Evolutionary conservation across 2,888 invertebrate genomes (phyloP).

Genomic region (Pristionchus fissidentatus): DNA sequence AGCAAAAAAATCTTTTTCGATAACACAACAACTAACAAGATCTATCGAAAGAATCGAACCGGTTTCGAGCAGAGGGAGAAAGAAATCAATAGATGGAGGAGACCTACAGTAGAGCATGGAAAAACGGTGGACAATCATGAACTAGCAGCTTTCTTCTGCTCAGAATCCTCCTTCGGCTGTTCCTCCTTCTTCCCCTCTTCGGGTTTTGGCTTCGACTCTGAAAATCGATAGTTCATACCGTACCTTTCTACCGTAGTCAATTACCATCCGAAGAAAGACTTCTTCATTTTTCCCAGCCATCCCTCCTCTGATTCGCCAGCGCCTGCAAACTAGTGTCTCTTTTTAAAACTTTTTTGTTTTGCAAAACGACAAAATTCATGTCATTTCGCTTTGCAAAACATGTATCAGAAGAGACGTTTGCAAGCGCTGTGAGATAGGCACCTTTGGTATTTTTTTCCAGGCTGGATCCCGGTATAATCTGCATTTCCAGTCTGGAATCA

Average conservation of each 20-base stretch:
- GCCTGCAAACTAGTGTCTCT: conserved; percentile 33
- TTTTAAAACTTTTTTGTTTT: too few relatives aligned
- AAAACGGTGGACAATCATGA: conserved; percentile 14
- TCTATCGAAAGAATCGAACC: conserved; percentile 17
- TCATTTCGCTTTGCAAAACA: background rate
- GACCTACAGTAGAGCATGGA: conserved; percentile 11
- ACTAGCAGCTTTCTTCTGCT: conserved; percentile 19
- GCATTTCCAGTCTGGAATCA: too few relatives aligned
- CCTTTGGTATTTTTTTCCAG: too few relatives aligned
- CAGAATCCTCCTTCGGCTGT: background rate
- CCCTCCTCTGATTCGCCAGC: conserved; percentile 52
- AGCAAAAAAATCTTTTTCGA: background rate
- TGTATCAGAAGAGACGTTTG: background rate
- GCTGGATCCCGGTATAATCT: too few relatives aligned
- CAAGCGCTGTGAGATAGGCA: too few relatives aligned
- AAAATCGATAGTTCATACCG: conserved; percentile 5
- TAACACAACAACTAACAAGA: conserved; percentile 29
- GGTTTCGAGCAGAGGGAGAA: background rate
- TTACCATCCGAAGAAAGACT: conserved; percentile 55
- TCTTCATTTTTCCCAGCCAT: conserved; percentile 59
- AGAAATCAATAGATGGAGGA: conserved; percentile 17
- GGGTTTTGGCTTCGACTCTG: background rate
- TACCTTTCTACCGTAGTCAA: background rate
- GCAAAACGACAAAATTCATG: too few relatives aligned
- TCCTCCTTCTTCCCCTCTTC: conserved; percentile 36